Base-by-base conservation (phyloP, 2,113 vertebrate species). In the Amia ocellicauda region DNA sequence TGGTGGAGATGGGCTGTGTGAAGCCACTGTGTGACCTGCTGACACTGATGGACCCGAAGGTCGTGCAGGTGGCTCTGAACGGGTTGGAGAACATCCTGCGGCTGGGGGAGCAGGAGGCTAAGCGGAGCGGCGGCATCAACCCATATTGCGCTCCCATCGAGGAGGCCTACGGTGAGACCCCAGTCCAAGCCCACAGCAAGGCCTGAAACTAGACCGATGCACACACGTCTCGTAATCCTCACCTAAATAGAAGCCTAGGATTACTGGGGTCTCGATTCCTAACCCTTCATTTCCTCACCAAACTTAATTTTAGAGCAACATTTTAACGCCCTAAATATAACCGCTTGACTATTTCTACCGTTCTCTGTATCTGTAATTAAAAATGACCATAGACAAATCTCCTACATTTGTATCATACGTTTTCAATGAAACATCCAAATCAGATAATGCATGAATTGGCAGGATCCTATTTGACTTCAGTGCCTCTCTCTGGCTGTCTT, bases 21-120 rank as follows among this genome's bases (percentile, higher is more conserved):
- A 97, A 98, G 81, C 97, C 96, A 2, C 89, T 98, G 50, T 99
- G 97, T 43, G 97, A 99, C 80, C 91, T 99, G 49, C 95, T 99
- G 64, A 98, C 97, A 2, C 91, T 98, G 56, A 98, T 98, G 97
- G 97, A 99, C 79, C 93, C 95, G 61, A 99, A 98, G 87, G 97
- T 99, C 43, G 95, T 99, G 69, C 96, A 99, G 68, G 95, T 99
- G 77, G 94, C 97, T 13, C 84, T 98, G 60, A 98, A 93, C 53
- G 96, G 97, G 51, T 83, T 99, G 53, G 97, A 99, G 83, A 98
- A 98, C 74, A 98, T 99, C 78, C 83, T 99, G 77, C 87, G 94
- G 72, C 89, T 96, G 63, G 97, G 97, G 58, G 97, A 99, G 62
- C 91, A 96, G 78, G 96, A 98, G 74, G 93, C 94, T 70, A 97